These are phyloP conservation scores for Siniperca chuatsi DNA, from an alignment of 2,113 vertebrate genomes.

Conservation along the genomic window DNA sequence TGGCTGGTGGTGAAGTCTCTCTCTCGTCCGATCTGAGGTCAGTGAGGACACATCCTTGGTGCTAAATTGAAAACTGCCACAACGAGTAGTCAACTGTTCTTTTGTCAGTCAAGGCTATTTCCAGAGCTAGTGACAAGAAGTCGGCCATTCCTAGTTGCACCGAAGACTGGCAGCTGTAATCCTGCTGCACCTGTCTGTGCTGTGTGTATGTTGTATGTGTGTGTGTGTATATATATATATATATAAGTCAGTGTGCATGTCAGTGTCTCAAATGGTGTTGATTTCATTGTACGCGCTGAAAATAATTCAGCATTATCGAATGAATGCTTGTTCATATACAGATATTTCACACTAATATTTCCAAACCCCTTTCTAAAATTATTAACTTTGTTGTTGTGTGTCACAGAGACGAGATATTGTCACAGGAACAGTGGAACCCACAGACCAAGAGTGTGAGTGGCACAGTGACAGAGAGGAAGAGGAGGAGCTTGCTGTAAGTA, in stretches of 20 bases:
- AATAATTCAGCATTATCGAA: constrained; percentile 15
- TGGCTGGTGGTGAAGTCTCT: constrained; percentile 7
- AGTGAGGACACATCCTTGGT: constrained; percentile 48
- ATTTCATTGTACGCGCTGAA: constrained; percentile 30
- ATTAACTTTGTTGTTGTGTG: constrained; percentile 7
- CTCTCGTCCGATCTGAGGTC: constrained; percentile 34
- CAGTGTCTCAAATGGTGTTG: background rate
- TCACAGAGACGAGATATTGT: constrained; percentile 92
- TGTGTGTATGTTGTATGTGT: background rate
- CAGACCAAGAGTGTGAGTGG: constrained; percentile 96
- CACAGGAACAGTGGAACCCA: constrained; percentile 91
- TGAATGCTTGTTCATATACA: background rate
- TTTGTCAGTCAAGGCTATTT: constrained; percentile 76
- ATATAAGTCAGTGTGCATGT: background rate
- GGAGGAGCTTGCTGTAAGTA: constrained; percentile 93
- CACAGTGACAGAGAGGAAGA: constrained; percentile 95
- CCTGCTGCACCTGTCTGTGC: constrained; percentile 64
- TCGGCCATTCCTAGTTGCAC: constrained; percentile 54
- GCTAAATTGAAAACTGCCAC: constrained; percentile 70
- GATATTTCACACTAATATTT: constrained; percentile 4
- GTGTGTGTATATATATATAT: background rate
- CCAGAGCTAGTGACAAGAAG: constrained; percentile 73
- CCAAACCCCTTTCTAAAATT: background rate
- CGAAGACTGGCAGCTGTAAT: constrained; percentile 69
- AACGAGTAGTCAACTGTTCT: constrained; percentile 70